A percentile compares a stretch with the other conserved stretches of the same genome.
Conservation (phyloP, 1,140 invertebrate genomes). For the Samia ricini region DNA sequence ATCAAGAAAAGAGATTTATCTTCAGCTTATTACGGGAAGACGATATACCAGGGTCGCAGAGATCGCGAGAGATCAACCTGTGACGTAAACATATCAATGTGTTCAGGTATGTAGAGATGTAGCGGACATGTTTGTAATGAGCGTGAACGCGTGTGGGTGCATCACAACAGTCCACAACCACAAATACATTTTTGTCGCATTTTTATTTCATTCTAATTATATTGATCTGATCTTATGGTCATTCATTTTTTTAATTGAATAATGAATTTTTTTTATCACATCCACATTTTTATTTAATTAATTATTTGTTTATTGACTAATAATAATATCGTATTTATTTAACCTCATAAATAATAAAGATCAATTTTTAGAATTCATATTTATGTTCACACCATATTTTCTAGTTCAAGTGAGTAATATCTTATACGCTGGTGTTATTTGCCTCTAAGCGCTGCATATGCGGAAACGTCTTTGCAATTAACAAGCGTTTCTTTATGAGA, state of each 20-base stretch:
- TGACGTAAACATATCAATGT: constrained; percentile 65
- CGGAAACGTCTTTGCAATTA: constrained; percentile 71
- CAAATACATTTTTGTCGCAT: constrained; percentile 59
- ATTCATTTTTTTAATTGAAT: no score
- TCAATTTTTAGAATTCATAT: neutral
- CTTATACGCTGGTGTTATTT: constrained; percentile 54
- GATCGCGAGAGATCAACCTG: constrained; percentile 54
- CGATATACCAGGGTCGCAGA: constrained; percentile 65
- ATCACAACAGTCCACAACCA: constrained; percentile 47
- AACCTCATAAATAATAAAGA: no score
- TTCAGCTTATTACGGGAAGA: constrained; percentile 74
- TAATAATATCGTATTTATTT: no score
- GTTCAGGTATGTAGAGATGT: constrained; percentile 31
- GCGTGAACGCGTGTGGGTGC: constrained; percentile 58
- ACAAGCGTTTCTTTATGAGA: constrained; percentile 71
- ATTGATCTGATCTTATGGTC: neutral
- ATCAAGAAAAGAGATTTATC: constrained; percentile 74
- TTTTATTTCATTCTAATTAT: constrained; percentile 35
- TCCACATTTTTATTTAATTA: no score
- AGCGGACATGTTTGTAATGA: constrained; percentile 45
- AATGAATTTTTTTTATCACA: no score
- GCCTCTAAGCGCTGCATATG: constrained; percentile 62
- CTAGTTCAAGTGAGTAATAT: constrained; percentile 60
- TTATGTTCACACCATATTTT: constrained; percentile 40
- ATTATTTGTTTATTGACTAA: no score